Percentiles rank a stretch among this genome's conserved stretches.
Evolutionary conservation across 1,140 invertebrate genomes (phyloP).

Genomic region (Nasonia longicornis): DNA sequence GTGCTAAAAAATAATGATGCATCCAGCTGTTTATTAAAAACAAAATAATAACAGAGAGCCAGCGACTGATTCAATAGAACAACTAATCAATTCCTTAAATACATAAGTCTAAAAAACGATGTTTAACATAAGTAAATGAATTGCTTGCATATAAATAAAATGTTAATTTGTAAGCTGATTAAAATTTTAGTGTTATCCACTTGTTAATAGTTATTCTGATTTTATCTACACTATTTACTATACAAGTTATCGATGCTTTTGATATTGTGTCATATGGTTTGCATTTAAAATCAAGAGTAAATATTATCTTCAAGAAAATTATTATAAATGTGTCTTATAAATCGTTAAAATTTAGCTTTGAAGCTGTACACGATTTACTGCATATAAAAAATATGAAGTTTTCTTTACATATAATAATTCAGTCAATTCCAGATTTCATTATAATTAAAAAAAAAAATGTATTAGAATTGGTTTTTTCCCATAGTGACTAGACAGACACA

Average conservation of each 20-base stretch:
- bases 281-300: conserved; percentile 4
- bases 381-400: background rate
- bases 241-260: conserved; percentile 29
- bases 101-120: background rate
- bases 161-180: background rate
- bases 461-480: conserved; percentile 20
- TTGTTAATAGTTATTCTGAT: conserved; percentile 3
- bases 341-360: background rate
- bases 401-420: conserved; percentile 14
- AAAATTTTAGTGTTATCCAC: background rate
- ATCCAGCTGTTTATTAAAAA: background rate
- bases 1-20: background rate
- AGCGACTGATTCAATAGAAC: background rate
- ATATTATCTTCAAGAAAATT: background rate
- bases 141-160: background rate
- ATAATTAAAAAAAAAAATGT: background rate
- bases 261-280: background rate
- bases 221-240: conserved; percentile 42
- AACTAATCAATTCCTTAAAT: background rate
- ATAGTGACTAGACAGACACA: conserved; percentile 38
- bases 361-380: conserved; percentile 15
- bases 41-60: background rate
- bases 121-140: background rate
- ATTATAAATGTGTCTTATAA: background rate
- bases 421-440: conserved; percentile 13